phyloP scores from a whole-genome alignment of 2,113 vertebrate species.

The Ovibos moschatus region DNA sequence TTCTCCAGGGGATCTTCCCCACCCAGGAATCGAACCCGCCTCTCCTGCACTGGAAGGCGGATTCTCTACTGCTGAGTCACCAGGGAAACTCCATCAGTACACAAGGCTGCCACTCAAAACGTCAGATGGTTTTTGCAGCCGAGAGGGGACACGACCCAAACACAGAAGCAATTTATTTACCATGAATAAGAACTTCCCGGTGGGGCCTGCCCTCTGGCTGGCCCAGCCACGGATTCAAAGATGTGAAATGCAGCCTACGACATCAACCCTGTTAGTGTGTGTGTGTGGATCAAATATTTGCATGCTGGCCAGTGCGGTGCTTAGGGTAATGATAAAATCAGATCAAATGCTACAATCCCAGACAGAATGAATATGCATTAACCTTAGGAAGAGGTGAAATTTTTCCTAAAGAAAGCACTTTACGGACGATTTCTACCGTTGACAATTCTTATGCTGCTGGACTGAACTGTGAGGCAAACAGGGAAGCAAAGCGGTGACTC shows the following conservation, averaged over 20 bases:
- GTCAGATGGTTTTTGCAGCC: background rate
- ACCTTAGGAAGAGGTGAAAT: background rate
- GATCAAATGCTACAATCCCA: background rate
- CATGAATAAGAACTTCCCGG: background rate
- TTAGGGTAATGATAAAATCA: background rate
- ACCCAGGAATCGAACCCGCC: fast-evolving
- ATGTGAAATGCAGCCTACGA: background rate
- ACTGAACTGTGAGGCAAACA: background rate
- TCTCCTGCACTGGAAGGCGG: fast-evolving
- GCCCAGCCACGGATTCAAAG: background rate
- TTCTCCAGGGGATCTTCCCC: background rate
- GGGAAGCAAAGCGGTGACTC: fast-evolving
- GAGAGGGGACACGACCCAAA: background rate
- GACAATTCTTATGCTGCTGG: background rate
- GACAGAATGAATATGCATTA: background rate
- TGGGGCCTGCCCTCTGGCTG: background rate
- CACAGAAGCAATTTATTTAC: background rate
- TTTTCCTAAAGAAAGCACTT: background rate
- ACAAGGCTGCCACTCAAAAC: background rate
- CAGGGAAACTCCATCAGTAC: background rate
- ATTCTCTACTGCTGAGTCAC: background rate
- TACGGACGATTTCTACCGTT: fast-evolving
- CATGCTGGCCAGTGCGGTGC: background rate
- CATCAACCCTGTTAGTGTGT: background rate
- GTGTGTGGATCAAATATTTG: background rate